Base-by-base conservation (phyloP, 2,888 invertebrate species). In the Mimachlamys varia region DNA sequence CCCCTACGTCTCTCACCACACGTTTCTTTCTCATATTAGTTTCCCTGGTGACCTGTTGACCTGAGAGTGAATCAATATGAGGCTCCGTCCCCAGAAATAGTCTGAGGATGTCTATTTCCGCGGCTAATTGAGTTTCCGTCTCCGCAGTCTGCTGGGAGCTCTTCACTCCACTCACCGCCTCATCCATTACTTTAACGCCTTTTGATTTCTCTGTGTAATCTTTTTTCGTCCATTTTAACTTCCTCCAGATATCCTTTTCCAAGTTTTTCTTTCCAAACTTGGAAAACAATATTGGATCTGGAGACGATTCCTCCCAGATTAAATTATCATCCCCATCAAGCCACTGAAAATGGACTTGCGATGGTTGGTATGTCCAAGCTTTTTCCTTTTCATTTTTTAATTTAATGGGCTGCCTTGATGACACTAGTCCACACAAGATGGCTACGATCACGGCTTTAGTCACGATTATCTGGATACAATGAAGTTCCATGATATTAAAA, bases 281-380 rank as follows among this genome's bases (percentile, higher is more conserved):
- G 12, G 76, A 33, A 76, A 76, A 33, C 7, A 33, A 76, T 10
- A 76, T 33, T 27, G 76, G 27, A 10, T 76, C 33, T 12, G 76
- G 12, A 27, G 27, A 0, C 13, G 27, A 27, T 76, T 76, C 33
- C 76, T 76, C 76, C 76, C 2, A 2, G 76, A 76, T 22, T 76
- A 76, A 76, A 33, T 76, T 76, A 33, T 76, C 76, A 33, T 33
- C 15, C 5, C 17, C 33, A 33, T 76, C 76, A 27, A 76, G 76
- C 76, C 76, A 76, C 76, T 76, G 76, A 76, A 76, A 76, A 76
- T 76, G 76, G 76, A 76, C 76, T 76, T 76, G 19, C 76, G 76
- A 76, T 76, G 76, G 33, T 76, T 76, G 27, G 76, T 76, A 76
- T 22, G 22, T 12, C 76, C 76, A 27, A 15, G 76, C 33, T 12